Conservation (phyloP, 2,797 vertebrate genomes). For the Alcedo quadribrachys region DNA sequence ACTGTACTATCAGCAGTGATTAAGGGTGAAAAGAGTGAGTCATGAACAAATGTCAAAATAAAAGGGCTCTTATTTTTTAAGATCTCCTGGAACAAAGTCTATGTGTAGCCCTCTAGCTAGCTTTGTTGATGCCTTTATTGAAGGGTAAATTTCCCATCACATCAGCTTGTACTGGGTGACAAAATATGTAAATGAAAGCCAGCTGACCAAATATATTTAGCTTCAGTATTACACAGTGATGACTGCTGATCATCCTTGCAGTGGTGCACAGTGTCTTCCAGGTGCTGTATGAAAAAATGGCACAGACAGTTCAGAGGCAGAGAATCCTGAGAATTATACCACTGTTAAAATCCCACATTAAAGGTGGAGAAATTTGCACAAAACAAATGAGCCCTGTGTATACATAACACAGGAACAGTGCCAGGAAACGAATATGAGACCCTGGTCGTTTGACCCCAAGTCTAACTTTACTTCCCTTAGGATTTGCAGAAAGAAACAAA, state of each 20-base stretch:
- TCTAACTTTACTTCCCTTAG: conserved; percentile 3
- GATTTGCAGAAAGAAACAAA: not conserved
- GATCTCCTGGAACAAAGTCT: not conserved
- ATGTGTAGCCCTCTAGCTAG: not conserved
- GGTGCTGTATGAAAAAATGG: not conserved
- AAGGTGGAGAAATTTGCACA: not conserved
- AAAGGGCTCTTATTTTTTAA: not conserved
- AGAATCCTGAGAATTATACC: not conserved
- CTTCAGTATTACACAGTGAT: not conserved
- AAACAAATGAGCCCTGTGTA: not conserved
- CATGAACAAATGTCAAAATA: not conserved
- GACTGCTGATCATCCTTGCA: not conserved
- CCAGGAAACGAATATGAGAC: not conserved
- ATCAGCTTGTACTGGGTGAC: not conserved
- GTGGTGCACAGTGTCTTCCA: not conserved
- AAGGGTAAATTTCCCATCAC: conserved; percentile 3
- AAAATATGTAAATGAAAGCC: conserved; percentile 45
- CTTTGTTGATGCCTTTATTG: not conserved
- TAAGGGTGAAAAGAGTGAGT: not conserved
- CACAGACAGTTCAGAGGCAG: not conserved
- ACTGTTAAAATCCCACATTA: not conserved
- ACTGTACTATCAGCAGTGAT: conserved; percentile 19
- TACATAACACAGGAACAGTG: not conserved
- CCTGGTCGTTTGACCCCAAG: not conserved
- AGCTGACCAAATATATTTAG: not conserved